Conservation (phyloP, 2,113 vertebrate genomes). For the Mesembrinibis cayennensis region DNA sequence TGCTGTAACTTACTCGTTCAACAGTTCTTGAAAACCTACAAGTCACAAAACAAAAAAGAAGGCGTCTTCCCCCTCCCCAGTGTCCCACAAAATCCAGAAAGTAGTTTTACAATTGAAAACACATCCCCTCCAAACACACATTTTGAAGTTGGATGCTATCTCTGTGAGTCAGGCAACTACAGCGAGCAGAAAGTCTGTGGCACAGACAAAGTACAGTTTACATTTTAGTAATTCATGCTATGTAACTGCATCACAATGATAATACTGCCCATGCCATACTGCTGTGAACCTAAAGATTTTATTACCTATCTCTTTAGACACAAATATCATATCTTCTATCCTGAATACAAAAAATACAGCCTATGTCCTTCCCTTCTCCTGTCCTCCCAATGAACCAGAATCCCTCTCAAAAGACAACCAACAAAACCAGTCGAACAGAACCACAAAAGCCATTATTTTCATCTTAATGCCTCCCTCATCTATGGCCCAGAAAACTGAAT, state of each 20-base stretch:
- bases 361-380: background rate
- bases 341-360: background rate
- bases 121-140: background rate
- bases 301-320: background rate
- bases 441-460: background rate
- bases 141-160: background rate
- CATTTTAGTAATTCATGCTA: background rate
- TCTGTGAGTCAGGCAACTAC: background rate
- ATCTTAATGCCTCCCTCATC: background rate
- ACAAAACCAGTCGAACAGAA: background rate
- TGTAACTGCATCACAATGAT: background rate
- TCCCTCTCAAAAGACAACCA: background rate
- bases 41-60: background rate
- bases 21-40: background rate
- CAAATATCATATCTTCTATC: background rate
- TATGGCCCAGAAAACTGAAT: background rate
- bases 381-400: background rate
- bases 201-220: background rate
- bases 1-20: background rate
- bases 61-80: background rate
- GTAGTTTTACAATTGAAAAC: background rate
- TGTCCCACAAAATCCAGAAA: background rate
- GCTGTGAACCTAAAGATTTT: background rate
- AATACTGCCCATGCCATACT: background rate
- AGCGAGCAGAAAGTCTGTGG: background rate